Conservation (phyloP, 2,888 invertebrate genomes). For the Marasmarcha lunaedactyla region DNA sequence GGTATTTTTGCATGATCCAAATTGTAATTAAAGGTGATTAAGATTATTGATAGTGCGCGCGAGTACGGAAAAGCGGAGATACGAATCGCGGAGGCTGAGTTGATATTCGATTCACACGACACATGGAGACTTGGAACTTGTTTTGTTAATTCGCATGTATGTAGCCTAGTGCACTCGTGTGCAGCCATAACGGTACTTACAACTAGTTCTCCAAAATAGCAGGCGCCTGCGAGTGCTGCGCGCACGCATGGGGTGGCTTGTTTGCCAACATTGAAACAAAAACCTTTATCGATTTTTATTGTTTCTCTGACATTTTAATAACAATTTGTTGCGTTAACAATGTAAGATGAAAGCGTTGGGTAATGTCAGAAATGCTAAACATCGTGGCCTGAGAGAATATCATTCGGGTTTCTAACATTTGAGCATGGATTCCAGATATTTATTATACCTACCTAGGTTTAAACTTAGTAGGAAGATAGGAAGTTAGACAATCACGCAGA, state of each 20-base stretch:
- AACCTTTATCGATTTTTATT: conserved; percentile 2
- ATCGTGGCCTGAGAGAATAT: too few species aligned
- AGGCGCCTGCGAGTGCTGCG: conserved; percentile 20
- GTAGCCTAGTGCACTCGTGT: conserved; percentile 33
- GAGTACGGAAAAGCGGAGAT: too few species aligned
- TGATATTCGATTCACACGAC: conserved; percentile 20
- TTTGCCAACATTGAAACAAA: conserved; percentile 2
- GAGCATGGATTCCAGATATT: too few species aligned
- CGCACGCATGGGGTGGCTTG: conserved; percentile 29
- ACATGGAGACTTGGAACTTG: conserved; percentile 29
- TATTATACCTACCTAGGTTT: too few species aligned
- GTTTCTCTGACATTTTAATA: neutral
- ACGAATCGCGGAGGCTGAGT: neutral
- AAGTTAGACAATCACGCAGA: too few species aligned
- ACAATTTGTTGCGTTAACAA: neutral
- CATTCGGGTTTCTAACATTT: too few species aligned
- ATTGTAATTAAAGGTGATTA: too few species aligned
- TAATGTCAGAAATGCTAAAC: conserved; percentile 1
- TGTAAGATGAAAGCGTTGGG: neutral
- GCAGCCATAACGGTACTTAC: conserved; percentile 45
- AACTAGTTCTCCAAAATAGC: conserved; percentile 3
- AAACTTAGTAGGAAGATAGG: too few species aligned
- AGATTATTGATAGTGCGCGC: too few species aligned
- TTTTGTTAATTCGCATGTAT: conserved; percentile 28
- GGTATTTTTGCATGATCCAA: neutral